Percentiles rank a stretch among this genome's conserved stretches.
phyloP scores from a whole-genome alignment of 2,888 invertebrate genomes.

The Minunthozetes semirufus region DNA sequence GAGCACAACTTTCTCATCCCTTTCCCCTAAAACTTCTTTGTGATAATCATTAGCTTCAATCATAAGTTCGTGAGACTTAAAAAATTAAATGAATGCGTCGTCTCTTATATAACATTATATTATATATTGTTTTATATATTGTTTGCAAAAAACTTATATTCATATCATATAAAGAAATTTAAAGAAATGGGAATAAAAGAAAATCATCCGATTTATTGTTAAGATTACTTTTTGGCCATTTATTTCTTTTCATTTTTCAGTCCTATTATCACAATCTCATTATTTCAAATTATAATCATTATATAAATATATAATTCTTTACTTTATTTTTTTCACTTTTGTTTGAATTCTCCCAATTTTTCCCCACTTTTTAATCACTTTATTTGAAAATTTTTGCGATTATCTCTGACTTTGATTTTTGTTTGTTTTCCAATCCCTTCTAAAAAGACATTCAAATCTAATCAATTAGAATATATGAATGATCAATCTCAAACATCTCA shows the following conservation, averaged over 20 bases:
- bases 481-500: too few relatives aligned
- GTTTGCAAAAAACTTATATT: background rate
- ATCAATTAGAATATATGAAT: too few relatives aligned
- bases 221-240: background rate
- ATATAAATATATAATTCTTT: background rate
- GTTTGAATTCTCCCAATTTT: background rate
- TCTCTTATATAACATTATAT: background rate
- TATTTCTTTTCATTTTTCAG: background rate
- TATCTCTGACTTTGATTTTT: too few relatives aligned
- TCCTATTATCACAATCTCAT: background rate
- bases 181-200: background rate
- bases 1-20: background rate
- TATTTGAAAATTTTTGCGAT: too few relatives aligned
- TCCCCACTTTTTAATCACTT: background rate
- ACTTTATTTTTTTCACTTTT: background rate
- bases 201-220: background rate
- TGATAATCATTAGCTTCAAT: conserved; percentile 19
- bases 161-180: background rate
- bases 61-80: conserved; percentile 7
- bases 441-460: too few relatives aligned
- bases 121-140: background rate
- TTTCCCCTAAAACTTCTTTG: background rate
- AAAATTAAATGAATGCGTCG: conserved; percentile 3
- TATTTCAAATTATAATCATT: background rate
- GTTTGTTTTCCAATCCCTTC: too few relatives aligned